Evolutionary conservation across 2,888 invertebrate genomes (phyloP).

Genomic region (Micoletzkya japonica): DNA sequence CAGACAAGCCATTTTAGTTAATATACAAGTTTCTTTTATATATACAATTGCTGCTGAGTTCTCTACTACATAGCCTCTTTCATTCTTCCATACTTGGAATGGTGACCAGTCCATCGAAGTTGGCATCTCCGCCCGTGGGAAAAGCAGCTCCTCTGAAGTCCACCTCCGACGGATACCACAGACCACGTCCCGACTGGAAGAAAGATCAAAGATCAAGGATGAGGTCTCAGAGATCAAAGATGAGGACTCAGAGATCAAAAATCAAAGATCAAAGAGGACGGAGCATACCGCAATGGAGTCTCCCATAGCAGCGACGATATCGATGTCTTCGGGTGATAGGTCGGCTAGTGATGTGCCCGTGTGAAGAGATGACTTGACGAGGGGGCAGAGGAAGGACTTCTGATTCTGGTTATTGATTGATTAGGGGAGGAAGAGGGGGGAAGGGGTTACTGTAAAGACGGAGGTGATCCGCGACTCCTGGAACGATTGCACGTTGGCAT

Average conservation of each 20-base stretch:
- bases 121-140: conserved; percentile 61
- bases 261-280: background rate
- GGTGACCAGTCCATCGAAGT: conserved; percentile 60
- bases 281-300: conserved; percentile 18
- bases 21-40: too few species aligned
- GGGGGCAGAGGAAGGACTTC: conserved; percentile 26
- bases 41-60: too few species aligned
- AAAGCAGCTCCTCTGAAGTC: conserved; percentile 61
- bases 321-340: conserved; percentile 27
- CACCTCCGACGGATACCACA: conserved; percentile 54
- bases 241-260: too few species aligned
- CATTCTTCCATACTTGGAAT: conserved; percentile 49
- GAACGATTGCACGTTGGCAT: background rate
- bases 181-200: conserved; percentile 53
- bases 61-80: too few species aligned
- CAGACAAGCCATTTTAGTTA: too few species aligned
- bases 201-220: too few species aligned
- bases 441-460: background rate
- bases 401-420: conserved; percentile 13
- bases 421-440: too few species aligned
- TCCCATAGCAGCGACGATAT: conserved; percentile 25
- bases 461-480: conserved; percentile 18
- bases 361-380: conserved; percentile 21
- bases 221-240: too few species aligned
- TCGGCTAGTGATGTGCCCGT: conserved; percentile 24